These are phyloP conservation scores for Drosophila punjabiensis DNA, from an alignment of 1,140 invertebrate species.

Conservation along the genomic window DNA sequence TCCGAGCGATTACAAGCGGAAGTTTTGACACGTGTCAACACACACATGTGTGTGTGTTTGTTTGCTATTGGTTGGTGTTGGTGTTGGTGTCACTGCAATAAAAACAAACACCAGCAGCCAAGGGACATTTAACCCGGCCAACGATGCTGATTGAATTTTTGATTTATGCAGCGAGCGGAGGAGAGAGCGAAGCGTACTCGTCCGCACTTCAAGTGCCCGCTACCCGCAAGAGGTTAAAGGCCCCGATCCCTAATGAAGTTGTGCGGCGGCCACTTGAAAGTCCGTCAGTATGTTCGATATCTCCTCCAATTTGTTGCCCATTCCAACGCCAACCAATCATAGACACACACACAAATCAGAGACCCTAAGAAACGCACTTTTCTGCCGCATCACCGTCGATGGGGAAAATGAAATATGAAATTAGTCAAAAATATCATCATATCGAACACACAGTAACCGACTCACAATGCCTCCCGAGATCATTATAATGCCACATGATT, in stretches of 20 bases:
- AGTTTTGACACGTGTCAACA: slow-evolving; percentile 85
- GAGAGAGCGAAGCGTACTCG: not conserved
- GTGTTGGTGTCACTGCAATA: slow-evolving; percentile 68
- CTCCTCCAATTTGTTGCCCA: slow-evolving; percentile 45
- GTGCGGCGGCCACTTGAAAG: slow-evolving; percentile 77
- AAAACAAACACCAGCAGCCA: slow-evolving; percentile 69
- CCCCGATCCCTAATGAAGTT: slow-evolving; percentile 71
- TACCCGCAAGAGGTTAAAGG: slow-evolving; percentile 55
- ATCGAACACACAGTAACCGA: slow-evolving; percentile 34
- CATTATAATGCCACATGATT: slow-evolving; percentile 60
- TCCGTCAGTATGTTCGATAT: slow-evolving; percentile 29
- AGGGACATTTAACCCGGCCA: slow-evolving; percentile 45
- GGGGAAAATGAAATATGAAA: slow-evolving; percentile 59
- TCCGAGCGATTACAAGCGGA: slow-evolving; percentile 83
- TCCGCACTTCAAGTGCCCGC: slow-evolving; percentile 56
- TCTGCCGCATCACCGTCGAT: slow-evolving; percentile 66
- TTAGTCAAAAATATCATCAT: slow-evolving; percentile 72
- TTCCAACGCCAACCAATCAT: slow-evolving; percentile 59
- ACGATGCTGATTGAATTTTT: slow-evolving; percentile 82
- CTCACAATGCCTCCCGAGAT: slow-evolving; percentile 38
- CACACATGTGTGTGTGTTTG: slow-evolving; percentile 50
- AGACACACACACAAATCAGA: slow-evolving; percentile 24
- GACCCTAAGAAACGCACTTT: slow-evolving; percentile 13
- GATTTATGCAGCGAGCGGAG: slow-evolving; percentile 66
- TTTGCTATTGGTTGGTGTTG: slow-evolving; percentile 27